A percentile compares a stretch with the other conserved stretches of the same genome.
phyloP scores from a whole-genome alignment of 2,797 vertebrate species.

The Xenops minutus region DNA sequence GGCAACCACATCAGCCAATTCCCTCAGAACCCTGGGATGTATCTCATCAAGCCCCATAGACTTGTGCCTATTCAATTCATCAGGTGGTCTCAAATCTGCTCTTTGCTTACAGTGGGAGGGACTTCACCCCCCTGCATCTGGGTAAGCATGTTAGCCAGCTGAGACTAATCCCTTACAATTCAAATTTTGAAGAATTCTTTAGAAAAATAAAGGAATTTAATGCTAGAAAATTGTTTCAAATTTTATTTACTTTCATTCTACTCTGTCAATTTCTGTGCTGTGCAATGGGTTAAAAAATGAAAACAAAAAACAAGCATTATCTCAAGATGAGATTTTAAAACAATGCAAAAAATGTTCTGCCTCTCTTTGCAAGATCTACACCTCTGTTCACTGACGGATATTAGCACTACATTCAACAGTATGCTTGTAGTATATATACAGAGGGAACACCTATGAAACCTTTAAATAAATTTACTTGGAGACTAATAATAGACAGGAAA shows the following conservation, averaged over 20 bases:
- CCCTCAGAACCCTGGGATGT: neutral
- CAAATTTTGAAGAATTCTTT: neutral
- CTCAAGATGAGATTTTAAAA: neutral
- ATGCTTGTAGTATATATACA: neutral
- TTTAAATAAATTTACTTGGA: neutral
- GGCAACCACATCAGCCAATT: neutral
- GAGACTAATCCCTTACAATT: neutral
- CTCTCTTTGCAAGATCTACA: neutral
- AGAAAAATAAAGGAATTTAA: neutral
- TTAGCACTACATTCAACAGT: neutral
- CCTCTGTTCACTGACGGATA: neutral
- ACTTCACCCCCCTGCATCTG: neutral
- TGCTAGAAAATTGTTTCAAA: neutral
- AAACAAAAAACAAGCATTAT: accelerated
- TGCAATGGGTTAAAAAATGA: neutral
- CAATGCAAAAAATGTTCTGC: neutral
- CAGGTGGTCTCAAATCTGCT: neutral
- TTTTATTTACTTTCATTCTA: neutral
- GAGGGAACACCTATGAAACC: neutral
- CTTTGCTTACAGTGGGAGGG: neutral
- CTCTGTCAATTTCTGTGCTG: neutral
- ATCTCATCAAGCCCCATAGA: neutral
- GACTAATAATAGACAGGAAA: neutral
- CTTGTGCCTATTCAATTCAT: neutral
- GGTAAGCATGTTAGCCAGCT: neutral